Evolutionary conservation across 2,888 invertebrate species (phyloP).

Genomic region (Bombyx huttoni): DNA sequence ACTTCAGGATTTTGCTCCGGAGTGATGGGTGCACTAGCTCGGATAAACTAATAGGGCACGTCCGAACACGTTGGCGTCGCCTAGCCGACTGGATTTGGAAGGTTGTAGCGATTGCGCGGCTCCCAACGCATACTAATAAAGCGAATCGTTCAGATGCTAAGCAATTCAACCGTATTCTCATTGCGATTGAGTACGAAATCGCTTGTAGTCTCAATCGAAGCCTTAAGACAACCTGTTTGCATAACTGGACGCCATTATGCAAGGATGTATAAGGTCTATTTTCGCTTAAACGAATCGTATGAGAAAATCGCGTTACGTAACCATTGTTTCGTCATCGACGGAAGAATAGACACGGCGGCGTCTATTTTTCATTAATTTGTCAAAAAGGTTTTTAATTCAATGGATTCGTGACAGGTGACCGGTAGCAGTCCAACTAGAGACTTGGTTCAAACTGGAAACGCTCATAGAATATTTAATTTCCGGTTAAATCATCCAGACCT

Average conservation of each 20-base stretch:
- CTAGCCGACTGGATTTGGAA: constrained; percentile 38
- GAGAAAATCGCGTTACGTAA: constrained; percentile 13
- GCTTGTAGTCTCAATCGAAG: constrained; percentile 11
- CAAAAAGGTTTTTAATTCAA: constrained; percentile 19
- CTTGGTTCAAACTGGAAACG: no score
- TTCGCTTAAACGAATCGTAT: constrained; percentile 5
- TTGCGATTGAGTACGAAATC: constrained; percentile 18
- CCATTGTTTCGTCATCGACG: constrained; percentile 47
- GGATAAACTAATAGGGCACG: constrained; percentile 22
- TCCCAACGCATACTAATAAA: constrained; percentile 22
- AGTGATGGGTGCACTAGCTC: constrained; percentile 8
- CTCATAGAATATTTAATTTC: neutral
- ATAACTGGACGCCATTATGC: constrained; percentile 4
- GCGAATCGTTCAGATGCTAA: constrained; percentile 10
- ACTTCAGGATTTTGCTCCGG: constrained; percentile 26
- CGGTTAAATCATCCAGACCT: no score
- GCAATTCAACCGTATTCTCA: constrained; percentile 15
- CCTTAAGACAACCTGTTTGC: constrained; percentile 6
- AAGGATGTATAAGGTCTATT: constrained; percentile 11
- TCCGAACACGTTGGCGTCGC: constrained; percentile 52
- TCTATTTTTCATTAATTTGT: constrained; percentile 40
- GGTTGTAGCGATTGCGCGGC: constrained; percentile 47
- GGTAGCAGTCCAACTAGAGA: no score
- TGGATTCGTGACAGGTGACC: constrained; percentile 8
- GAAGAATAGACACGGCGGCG: constrained; percentile 46